phyloP scores from a whole-genome alignment of 2,888 invertebrate species.

The Orthosia incerta region DNA sequence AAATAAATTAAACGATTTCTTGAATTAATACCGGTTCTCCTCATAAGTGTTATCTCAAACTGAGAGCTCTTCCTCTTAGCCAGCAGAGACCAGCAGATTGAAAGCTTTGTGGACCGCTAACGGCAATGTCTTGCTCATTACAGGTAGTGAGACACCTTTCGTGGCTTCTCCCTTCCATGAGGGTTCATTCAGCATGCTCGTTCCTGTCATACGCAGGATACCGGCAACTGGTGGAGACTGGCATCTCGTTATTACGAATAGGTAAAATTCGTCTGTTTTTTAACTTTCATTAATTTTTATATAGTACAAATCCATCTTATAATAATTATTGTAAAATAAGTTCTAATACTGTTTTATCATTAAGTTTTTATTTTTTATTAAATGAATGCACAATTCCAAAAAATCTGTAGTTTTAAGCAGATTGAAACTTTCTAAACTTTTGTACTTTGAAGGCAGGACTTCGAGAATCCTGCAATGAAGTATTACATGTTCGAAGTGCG shows the following conservation, averaged over 20 bases:
- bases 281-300: no score
- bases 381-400: not conserved
- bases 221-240: constrained; percentile 71
- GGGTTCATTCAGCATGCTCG: constrained; percentile 75
- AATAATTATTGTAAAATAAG: not conserved
- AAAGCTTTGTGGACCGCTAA: not conserved
- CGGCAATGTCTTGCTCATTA: not conserved
- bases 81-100: not conserved
- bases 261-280: constrained; percentile 23
- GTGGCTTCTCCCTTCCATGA: constrained; percentile 69
- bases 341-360: not conserved
- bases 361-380: not conserved
- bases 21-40: not conserved
- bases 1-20: no score
- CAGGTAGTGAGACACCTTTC: constrained; percentile 65
- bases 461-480: constrained; percentile 86
- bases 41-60: not conserved
- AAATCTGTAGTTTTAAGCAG: not conserved
- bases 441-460: constrained; percentile 86
- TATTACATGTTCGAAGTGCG: constrained; percentile 83
- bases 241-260: constrained; percentile 82
- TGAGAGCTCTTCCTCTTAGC: not conserved
- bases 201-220: constrained; percentile 73
- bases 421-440: not conserved
- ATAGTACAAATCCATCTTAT: not conserved